Base-by-base conservation (phyloP, 2,797 vertebrate genomes). In the Argya squamiceps region DNA sequence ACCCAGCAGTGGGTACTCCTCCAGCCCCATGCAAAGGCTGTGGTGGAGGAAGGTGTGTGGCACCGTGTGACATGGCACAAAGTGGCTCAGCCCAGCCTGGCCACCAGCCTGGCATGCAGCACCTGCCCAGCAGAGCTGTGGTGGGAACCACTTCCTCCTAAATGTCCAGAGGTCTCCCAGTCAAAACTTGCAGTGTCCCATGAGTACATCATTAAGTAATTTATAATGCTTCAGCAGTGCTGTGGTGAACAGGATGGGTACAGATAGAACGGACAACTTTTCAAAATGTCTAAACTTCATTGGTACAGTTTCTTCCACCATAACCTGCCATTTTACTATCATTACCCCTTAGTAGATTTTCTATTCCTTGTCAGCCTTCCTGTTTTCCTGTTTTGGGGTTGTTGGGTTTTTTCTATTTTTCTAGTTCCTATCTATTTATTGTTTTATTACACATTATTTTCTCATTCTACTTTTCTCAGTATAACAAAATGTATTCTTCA, bases 21-120 rank as follows among this genome's bases (percentile, higher is more conserved):
- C 14, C 4, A 2, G 46, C 32, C 14, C 34, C 3, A 1, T 2
- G 24, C 19, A 9, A 2, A 14, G 15, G 36, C 27, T 43, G 9
- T 2, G 6, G 13, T 3, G 0, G 26, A 36, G 41, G 49, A 30
- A 12, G 37, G 11, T 3, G 0, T 20, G 43, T 0, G 7, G 34
- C 58, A 32, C 0, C 0, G 36, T 50, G 56, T 6, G 13, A 43
- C n/a, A 44, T 3, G 34, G 39, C 37, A 53, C 18, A 3, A n/a
- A 10, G 21, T 17, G 18, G 67, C 23, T 49, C 3, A 2, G 53
- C 46, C 22, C 56, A 63, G 62, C 39, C 63, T 62, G 43, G 20
- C 67, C 23, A 15, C 43, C 64, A 53, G 2, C 0, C 36, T 39
- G 71, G 15, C 41, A 5, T 5, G 36, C 29, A 71, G 59, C 43